A percentile compares a stretch with the other conserved stretches of the same genome.
Evolutionary conservation across 2,113 vertebrate genomes (phyloP).

Genomic region (Ochotona curzoniae): DNA sequence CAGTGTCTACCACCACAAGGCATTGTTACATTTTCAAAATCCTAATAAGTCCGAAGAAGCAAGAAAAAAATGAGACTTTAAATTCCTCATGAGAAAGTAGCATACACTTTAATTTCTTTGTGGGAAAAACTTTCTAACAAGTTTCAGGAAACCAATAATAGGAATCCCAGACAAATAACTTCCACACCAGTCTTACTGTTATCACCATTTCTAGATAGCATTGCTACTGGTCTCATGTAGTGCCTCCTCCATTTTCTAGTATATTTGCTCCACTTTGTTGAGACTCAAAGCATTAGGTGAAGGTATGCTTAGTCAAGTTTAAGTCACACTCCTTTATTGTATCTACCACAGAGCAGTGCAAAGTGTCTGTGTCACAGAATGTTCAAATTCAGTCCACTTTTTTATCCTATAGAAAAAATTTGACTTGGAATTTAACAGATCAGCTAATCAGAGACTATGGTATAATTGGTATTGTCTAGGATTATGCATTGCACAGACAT

Average conservation of each 20-base stretch:
- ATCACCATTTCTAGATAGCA: background rate
- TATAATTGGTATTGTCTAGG: background rate
- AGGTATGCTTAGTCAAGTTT: background rate
- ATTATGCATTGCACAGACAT: background rate
- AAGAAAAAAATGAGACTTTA: background rate
- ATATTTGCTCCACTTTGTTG: background rate
- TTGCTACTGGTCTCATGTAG: background rate
- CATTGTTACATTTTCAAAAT: constrained; percentile 31
- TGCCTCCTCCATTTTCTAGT: background rate
- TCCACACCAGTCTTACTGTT: background rate
- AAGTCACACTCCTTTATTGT: background rate
- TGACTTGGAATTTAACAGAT: background rate
- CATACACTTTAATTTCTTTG: background rate
- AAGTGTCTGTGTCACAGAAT: background rate
- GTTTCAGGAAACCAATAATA: background rate
- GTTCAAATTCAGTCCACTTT: background rate
- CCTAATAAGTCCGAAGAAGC: constrained; percentile 21
- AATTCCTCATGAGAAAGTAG: background rate
- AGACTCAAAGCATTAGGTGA: background rate
- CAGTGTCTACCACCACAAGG: background rate
- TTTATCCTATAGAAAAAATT: background rate
- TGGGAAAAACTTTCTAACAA: background rate
- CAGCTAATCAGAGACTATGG: background rate
- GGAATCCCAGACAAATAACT: background rate
- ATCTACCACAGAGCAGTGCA: background rate